Conservation (phyloP, 2,113 vertebrate species). For the Callionymus lyra region DNA sequence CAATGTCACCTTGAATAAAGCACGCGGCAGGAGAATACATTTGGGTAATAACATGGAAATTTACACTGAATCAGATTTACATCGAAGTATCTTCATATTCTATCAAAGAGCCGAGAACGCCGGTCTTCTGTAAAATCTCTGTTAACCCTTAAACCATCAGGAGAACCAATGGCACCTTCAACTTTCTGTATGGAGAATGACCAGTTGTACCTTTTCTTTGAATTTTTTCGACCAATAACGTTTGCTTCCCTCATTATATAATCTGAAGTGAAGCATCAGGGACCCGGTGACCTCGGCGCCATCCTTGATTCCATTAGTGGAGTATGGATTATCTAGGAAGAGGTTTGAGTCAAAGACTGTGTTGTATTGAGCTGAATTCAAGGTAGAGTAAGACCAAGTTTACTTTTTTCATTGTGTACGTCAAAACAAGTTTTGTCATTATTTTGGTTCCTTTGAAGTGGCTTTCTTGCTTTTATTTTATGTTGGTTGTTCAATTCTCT, state of each 20-base stretch:
- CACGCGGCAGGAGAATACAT: slow-evolving; percentile 60
- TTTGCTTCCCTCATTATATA: too few species aligned
- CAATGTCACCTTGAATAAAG: slow-evolving; percentile 72
- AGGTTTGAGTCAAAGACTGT: too few species aligned
- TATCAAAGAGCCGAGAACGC: slow-evolving; percentile 16
- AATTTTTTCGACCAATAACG: background rate
- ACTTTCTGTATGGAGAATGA: too few species aligned
- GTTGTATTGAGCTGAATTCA: too few species aligned
- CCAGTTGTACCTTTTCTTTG: background rate
- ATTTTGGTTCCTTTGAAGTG: background rate
- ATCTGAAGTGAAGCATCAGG: too few species aligned
- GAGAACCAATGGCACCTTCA: too few species aligned
- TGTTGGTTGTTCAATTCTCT: background rate
- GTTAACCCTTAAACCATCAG: too few species aligned
- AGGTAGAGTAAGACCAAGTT: too few species aligned
- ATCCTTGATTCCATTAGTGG: too few species aligned
- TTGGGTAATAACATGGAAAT: slow-evolving; percentile 70
- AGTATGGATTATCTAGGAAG: too few species aligned
- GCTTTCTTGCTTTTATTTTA: background rate
- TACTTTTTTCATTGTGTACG: background rate
- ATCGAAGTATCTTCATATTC: slow-evolving; percentile 56
- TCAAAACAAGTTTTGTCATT: background rate
- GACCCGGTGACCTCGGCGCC: too few species aligned
- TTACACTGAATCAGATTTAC: slow-evolving; percentile 59
- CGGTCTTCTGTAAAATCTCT: slow-evolving; percentile 16